phyloP scores from a whole-genome alignment of 2,888 invertebrate species.

The Dascillus cervinus region DNA sequence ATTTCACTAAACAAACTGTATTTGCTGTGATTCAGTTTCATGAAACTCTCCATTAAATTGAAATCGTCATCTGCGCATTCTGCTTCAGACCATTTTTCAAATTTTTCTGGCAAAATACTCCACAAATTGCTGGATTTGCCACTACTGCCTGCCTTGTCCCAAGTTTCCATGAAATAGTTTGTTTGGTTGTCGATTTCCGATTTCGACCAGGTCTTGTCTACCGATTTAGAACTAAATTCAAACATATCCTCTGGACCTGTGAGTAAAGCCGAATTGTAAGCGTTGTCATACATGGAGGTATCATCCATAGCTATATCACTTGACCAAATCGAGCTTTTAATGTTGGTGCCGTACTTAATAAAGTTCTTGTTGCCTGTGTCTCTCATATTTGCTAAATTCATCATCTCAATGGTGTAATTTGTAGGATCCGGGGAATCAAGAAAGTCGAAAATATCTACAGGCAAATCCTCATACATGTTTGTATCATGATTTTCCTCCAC shows the following conservation, averaged over 20 bases:
- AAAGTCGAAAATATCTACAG: constrained; percentile 53
- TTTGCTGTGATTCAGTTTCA: constrained; percentile 54
- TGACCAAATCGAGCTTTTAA: constrained; percentile 50
- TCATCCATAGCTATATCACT: constrained; percentile 19
- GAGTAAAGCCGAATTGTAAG: constrained; percentile 19
- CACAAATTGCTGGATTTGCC: constrained; percentile 20
- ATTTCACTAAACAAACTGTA: constrained; percentile 58
- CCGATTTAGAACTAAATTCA: constrained; percentile 24
- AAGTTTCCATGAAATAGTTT: constrained; percentile 39
- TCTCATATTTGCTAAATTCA: constrained; percentile 31
- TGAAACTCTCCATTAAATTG: constrained; percentile 35
- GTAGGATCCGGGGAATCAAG: constrained; percentile 51
- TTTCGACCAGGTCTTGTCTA: constrained; percentile 15
- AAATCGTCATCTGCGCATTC: constrained; percentile 28
- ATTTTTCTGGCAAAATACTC: constrained; percentile 3
- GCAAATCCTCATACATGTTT: constrained; percentile 53
- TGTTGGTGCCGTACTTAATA: constrained; percentile 46
- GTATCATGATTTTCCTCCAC: constrained; percentile 25
- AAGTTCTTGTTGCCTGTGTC: constrained; percentile 31
- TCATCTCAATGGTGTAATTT: constrained; percentile 28
- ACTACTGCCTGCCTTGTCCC: constrained; percentile 33
- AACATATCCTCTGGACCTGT: constrained; percentile 27
- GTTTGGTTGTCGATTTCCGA: constrained; percentile 31
- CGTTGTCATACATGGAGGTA: constrained; percentile 22
- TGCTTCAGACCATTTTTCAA: constrained; percentile 23